Evolutionary conservation across 1,140 invertebrate genomes (phyloP).

Genomic region (Drosophila pseudoananassae): DNA sequence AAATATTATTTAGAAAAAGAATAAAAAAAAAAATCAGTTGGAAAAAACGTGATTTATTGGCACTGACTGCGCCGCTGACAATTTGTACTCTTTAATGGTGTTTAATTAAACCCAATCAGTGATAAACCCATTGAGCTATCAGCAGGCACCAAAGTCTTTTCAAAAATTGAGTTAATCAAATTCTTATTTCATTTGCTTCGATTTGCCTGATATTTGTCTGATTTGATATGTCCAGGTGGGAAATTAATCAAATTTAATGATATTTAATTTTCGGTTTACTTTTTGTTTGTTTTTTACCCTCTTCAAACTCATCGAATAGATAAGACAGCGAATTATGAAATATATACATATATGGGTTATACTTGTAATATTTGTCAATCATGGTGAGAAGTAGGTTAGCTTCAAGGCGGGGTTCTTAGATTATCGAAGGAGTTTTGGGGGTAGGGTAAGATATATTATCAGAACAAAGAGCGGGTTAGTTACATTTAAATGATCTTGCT

Average conservation of each 20-base stretch:
- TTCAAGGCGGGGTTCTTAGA: conserved; percentile 1
- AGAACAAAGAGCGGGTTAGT: too few species aligned
- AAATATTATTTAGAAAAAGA: conserved; percentile 13
- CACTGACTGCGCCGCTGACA: conserved; percentile 59
- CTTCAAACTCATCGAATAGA: conserved; percentile 6
- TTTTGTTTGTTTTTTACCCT: conserved; percentile 3
- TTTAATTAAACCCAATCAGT: conserved; percentile 81
- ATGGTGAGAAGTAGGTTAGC: conserved; percentile 37
- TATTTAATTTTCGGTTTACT: conserved; percentile 68
- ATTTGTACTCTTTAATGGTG: conserved; percentile 75
- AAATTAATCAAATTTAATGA: conserved; percentile 80
- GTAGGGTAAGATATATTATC: neutral
- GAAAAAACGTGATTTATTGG: conserved; percentile 77
- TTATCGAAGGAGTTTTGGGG: neutral
- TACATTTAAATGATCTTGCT: too few species aligned
- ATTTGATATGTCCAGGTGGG: conserved; percentile 64
- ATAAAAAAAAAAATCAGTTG: conserved; percentile 67
- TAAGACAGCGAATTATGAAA: conserved; percentile 37
- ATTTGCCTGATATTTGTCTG: conserved; percentile 44
- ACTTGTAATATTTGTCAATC: conserved; percentile 52
- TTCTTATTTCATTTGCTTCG: conserved; percentile 21
- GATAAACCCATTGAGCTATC: conserved; percentile 67
- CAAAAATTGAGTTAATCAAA: conserved; percentile 59
- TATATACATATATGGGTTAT: conserved; percentile 19
- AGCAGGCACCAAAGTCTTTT: conserved; percentile 62